phyloP scores from a whole-genome alignment of 2,113 vertebrate species.

The Actinemys pallida region DNA sequence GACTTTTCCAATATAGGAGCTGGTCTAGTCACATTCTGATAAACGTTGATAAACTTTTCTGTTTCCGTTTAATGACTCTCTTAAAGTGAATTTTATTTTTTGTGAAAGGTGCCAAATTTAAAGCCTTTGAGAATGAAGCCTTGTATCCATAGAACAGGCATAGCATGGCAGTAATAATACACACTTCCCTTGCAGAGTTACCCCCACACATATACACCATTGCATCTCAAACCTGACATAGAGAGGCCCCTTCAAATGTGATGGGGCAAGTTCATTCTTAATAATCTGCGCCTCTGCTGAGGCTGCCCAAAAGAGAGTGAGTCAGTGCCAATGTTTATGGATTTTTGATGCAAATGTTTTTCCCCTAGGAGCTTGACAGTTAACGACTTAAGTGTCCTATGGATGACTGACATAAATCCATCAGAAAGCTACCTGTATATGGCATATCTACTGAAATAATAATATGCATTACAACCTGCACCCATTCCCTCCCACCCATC shows the following conservation, averaged over 20 bases:
- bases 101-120: not conserved
- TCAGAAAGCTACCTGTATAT: not conserved
- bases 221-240: fast-evolving
- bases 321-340: not conserved
- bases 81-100: not conserved
- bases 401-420: not conserved
- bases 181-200: not conserved
- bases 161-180: not conserved
- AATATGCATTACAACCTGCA: not conserved
- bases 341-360: not conserved
- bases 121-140: not conserved
- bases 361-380: not conserved
- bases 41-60: conserved; percentile 4
- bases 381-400: not conserved
- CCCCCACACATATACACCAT: not conserved
- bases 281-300: not conserved
- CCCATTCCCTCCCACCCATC: conserved; percentile 6
- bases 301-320: not conserved
- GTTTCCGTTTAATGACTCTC: not conserved
- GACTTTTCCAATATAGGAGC: not conserved
- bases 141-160: not conserved
- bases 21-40: not conserved
- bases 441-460: conserved; percentile 31
- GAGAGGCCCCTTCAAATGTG: not conserved
- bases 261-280: not conserved